Evolutionary conservation across 2,113 vertebrate species (phyloP).

Genomic region (Spheniscus mendiculus): DNA sequence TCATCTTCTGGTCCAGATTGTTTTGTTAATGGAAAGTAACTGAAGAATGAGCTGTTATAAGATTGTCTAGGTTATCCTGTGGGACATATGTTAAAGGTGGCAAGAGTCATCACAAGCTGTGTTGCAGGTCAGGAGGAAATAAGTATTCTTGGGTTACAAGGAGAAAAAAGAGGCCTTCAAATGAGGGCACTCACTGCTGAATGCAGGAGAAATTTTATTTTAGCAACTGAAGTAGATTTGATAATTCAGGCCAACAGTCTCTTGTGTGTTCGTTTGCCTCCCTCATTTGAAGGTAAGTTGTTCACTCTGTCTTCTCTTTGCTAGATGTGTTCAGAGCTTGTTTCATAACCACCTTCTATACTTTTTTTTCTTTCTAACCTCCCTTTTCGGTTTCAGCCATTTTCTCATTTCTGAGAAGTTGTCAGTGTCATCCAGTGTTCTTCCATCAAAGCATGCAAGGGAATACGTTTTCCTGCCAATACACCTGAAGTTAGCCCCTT

Average conservation of each 20-base stretch:
- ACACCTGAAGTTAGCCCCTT: background rate
- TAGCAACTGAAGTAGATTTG: constrained; percentile 1
- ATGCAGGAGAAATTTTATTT: constrained; percentile 21
- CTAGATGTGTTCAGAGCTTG: background rate
- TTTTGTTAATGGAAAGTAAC: background rate
- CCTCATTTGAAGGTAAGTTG: background rate
- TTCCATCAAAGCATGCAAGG: background rate
- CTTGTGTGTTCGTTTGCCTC: background rate
- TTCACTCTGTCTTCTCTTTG: background rate
- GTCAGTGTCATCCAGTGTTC: background rate
- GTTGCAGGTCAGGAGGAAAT: background rate
- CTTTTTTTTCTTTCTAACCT: background rate
- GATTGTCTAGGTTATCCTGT: background rate
- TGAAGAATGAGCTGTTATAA: background rate
- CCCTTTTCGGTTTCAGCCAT: background rate
- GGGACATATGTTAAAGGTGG: background rate
- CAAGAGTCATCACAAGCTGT: background rate
- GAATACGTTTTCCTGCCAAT: background rate
- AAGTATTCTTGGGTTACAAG: background rate
- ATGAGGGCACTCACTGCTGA: constrained; percentile 1
- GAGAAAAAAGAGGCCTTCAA: background rate
- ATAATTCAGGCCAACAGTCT: constrained; percentile 11
- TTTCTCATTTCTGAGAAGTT: background rate
- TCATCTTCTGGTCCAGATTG: background rate
- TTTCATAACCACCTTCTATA: background rate